Base-by-base conservation (phyloP, 2,888 invertebrate species). In the Ephialtes manifestator region DNA sequence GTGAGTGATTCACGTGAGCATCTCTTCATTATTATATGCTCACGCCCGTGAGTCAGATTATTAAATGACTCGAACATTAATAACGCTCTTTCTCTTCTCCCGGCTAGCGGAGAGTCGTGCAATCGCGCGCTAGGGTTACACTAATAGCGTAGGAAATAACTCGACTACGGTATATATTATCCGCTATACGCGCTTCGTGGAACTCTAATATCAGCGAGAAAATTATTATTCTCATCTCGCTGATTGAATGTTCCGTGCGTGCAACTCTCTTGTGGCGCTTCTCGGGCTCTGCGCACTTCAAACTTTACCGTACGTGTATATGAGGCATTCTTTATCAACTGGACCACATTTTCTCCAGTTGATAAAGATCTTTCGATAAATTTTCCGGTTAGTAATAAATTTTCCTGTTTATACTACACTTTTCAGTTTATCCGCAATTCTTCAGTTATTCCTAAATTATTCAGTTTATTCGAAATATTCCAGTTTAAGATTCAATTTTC, bases 41-140 rank as follows among this genome's bases (percentile, higher is more conserved):
- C 72, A 75, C 81, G 55, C 80, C 79, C 79, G 78, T 87, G 87
- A 87, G 83, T 87, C 87, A 87, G 83, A 84, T 85, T 84, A 84
- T 86, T 84, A 84, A 87, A 87, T 84, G 79, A 82, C 71, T 65
- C 74, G 80, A 80, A 63, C 84, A 86, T 84, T 86, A 87, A 87
- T 83, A 79, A 77, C 76, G 68, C 75, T 79, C 65, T 81, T 75
- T 81, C 81, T 81, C 74, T 63, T 81, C 74, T 63, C 31, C 48
- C 35, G 46, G 43, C 31, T 48, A 18, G 5, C 28, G 24, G 46
- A 31, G 55, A 60, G 39, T 8, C 65, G 65, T 15, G 71, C 60
- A 65, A 60, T 74, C 80, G 65, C 60, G 5, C 28, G 46, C 31
- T 31, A 48, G 43, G 28, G 48, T 20, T 65, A 68, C 70, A 55